Percentiles rank a stretch among this genome's conserved stretches.
Conservation (phyloP, 2,113 vertebrate genomes). For the Bubalus kerabau region DNA sequence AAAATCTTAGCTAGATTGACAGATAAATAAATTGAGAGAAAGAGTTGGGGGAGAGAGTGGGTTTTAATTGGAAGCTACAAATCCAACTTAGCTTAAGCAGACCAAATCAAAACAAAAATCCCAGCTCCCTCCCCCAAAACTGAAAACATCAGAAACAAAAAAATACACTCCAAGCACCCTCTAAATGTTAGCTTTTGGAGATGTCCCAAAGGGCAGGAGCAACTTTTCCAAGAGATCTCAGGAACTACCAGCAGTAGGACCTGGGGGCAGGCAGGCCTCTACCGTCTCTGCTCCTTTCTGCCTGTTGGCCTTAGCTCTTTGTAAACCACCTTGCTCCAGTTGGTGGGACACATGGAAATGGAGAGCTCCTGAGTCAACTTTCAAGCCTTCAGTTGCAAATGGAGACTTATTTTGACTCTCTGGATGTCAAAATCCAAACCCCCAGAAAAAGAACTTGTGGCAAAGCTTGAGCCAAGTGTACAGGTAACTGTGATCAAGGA, state of each 20-base stretch:
- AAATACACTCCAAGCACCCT: neutral
- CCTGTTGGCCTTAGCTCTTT: neutral
- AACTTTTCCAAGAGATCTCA: neutral
- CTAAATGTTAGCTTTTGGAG: neutral
- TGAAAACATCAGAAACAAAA: neutral
- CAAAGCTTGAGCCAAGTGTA: neutral
- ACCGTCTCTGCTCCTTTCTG: neutral
- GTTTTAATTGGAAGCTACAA: neutral
- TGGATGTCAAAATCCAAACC: neutral
- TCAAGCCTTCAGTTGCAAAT: neutral
- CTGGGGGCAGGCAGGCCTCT: neutral
- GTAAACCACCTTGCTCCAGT: neutral
- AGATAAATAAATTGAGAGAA: neutral
- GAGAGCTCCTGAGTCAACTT: neutral
- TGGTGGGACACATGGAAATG: neutral
- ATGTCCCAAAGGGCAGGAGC: neutral
- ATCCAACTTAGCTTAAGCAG: neutral
- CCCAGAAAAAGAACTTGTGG: neutral
- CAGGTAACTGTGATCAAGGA: neutral
- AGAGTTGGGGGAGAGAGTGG: neutral
- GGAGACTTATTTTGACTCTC: neutral
- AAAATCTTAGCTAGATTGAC: neutral
- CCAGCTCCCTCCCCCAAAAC: neutral
- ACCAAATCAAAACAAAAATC: neutral
- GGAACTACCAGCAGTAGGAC: neutral